Evolutionary conservation across 2,113 vertebrate genomes (phyloP), one percentile per base, ranked within the genome.

Genomic region (Sceloporus tristichus): DNA sequence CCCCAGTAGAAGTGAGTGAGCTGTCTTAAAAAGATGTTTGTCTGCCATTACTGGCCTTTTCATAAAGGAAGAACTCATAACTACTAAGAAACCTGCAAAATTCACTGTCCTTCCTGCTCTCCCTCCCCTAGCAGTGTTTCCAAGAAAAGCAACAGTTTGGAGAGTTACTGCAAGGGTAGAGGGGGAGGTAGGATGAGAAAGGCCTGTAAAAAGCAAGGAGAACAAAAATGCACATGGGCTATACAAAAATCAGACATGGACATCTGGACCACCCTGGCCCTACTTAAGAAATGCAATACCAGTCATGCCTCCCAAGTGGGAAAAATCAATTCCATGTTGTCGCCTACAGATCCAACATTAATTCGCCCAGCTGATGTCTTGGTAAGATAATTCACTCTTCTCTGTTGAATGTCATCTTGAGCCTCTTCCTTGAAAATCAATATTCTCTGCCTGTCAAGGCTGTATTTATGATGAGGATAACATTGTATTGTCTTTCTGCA

Each of bases 211-310:
- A 92, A 94, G 90, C 84, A 88, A 95, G 82, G 90, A 90, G 91
- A 93, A 87, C 85, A 91, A 85, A 90, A 94, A 93, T 62, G 78
- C 91, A 82, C 92, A 91, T 88, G 85, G 76, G 87, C 92, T 87
- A 81, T 90, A 88, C 84, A 76, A 91, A 92, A 92, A 85, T 90
- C 82, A 79, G 92, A 82, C 85, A 82, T 48, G 86, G 93, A 91
- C 89, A 86, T 94, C 92, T 92, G 94, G 91, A 91, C 87, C 93
- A 91, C 94, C 91, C 88, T 84, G 91, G 86, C 90, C 93, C 84
- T 91, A 88, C 82, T 92, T 90, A 85, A 87, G 86, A 92, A 94
- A 94, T 85, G 23, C 73, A 90, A 88, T 25, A 89, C 82, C 88
- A 92, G 89, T 75, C 82, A 75, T 77, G 85, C 77, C 48, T 75